Conservation (phyloP, 1,140 invertebrate genomes). For the Drosophila ercepeae region DNA sequence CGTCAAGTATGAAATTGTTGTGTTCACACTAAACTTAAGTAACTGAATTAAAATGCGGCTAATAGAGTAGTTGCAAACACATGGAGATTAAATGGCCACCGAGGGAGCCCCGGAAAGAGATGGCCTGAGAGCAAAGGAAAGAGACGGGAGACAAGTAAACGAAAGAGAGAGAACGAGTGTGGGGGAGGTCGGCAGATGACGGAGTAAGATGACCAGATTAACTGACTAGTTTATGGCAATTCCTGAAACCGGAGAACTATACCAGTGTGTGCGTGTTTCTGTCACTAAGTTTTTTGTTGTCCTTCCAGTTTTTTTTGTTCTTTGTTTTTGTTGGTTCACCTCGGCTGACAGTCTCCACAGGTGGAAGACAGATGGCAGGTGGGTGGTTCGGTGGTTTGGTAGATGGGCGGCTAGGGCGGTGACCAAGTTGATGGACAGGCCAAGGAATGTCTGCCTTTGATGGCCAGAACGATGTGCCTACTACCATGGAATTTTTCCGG, state of each 20-base stretch:
- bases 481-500: conserved; percentile 18
- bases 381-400: background rate
- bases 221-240: conserved; percentile 52
- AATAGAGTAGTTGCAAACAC: conserved; percentile 79
- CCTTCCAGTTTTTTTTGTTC: background rate
- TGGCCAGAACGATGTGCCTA: conserved; percentile 16
- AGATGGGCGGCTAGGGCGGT: background rate
- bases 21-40: conserved; percentile 82
- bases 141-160: background rate
- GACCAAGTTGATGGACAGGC: conserved; percentile 31
- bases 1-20: conserved; percentile 81
- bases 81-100: conserved; percentile 50
- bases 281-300: conserved; percentile 50
- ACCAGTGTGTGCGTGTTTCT: conserved; percentile 40
- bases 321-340: background rate
- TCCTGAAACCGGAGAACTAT: conserved; percentile 24
- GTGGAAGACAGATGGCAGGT: conserved; percentile 38
- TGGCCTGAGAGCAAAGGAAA: background rate
- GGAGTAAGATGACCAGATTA: conserved; percentile 50
- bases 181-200: conserved; percentile 8
- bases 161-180: background rate
- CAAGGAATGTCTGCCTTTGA: conserved; percentile 34
- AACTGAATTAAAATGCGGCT: conserved; percentile 82
- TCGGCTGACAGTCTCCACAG: conserved; percentile 42
- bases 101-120: background rate